These are phyloP conservation scores for Cordilura impudica DNA, from an alignment of 2,888 invertebrate species.

Conservation along the genomic window DNA sequence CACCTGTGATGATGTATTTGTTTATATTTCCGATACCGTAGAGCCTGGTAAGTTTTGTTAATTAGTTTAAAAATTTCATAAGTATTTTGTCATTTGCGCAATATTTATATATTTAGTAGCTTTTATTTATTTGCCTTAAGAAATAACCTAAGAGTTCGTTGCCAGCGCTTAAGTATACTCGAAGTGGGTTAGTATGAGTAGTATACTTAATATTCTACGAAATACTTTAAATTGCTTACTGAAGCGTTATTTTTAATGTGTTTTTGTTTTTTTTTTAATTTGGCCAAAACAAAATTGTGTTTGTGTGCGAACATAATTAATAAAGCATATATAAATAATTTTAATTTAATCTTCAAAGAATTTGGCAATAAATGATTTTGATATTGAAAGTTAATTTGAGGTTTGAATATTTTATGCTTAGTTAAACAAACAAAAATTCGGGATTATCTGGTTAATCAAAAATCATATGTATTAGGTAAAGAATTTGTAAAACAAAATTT, in stretches of 20 bases:
- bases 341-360: not conserved
- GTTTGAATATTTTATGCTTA: not conserved
- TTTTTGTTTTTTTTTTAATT: not conserved
- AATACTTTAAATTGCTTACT: slow-evolving; percentile 22
- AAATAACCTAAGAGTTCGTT: slow-evolving; percentile 24
- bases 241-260: slow-evolving; percentile 36
- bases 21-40: slow-evolving; percentile 89
- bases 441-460: not conserved
- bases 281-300: not conserved
- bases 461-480: no score
- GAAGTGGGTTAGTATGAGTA: no score
- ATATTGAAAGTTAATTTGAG: slow-evolving; percentile 26
- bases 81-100: slow-evolving; percentile 41
- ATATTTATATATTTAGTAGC: slow-evolving; percentile 12
- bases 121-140: slow-evolving; percentile 29
- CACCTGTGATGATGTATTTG: slow-evolving; percentile 87
- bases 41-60: slow-evolving; percentile 82
- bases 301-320: not conserved
- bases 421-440: not conserved
- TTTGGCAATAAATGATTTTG: slow-evolving; percentile 5
- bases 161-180: slow-evolving; percentile 25
- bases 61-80: not conserved
- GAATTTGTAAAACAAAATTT: no score
- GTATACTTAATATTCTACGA: slow-evolving; percentile 1
- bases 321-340: not conserved